Evolutionary conservation across 2,113 vertebrate genomes (phyloP).

Genomic region (Takifugu flavidus): DNA sequence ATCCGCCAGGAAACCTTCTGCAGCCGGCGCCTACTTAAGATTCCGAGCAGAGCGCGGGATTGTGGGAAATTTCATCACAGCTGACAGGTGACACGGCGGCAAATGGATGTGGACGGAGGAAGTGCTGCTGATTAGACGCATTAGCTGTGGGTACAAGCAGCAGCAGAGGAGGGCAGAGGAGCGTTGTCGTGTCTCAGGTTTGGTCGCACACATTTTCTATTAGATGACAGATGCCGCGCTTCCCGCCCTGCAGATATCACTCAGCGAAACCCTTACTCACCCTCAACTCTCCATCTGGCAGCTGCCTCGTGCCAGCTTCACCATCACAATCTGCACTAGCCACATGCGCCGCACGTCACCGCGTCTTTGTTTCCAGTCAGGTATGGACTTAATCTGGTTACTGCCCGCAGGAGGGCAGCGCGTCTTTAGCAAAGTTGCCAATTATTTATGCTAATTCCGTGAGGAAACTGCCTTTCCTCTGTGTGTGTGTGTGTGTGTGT

Average conservation of each 20-base stretch:
- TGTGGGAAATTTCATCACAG: conserved; percentile 38
- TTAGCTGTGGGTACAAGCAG: conserved; percentile 30
- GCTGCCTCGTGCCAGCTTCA: conserved; percentile 40
- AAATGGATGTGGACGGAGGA: conserved; percentile 8
- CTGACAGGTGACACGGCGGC: conserved; percentile 19
- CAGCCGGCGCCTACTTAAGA: conserved; percentile 24
- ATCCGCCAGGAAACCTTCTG: conserved; percentile 20
- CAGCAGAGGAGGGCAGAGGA: conserved; percentile 23
- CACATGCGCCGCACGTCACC: too few relatives aligned
- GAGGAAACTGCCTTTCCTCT: conserved; percentile 20
- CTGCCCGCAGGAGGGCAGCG: conserved; percentile 28
- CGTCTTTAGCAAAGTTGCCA: conserved; percentile 41
- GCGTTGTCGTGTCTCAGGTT: conserved; percentile 35
- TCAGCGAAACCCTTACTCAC: conserved; percentile 33
- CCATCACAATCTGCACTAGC: neutral
- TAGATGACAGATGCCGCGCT: conserved; percentile 65
- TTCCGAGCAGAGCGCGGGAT: conserved; percentile 19
- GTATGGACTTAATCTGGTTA: conserved; percentile 53
- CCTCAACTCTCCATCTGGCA: conserved; percentile 51
- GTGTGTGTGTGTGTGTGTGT: neutral
- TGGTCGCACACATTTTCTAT: conserved; percentile 51
- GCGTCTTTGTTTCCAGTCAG: conserved; percentile 40
- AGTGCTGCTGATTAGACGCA: conserved; percentile 23
- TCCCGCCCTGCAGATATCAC: conserved; percentile 69
- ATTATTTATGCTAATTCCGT: conserved; percentile 52